Evolutionary conservation across 2,797 vertebrate genomes (phyloP).

Genomic region (Anniella stebbinsi): DNA sequence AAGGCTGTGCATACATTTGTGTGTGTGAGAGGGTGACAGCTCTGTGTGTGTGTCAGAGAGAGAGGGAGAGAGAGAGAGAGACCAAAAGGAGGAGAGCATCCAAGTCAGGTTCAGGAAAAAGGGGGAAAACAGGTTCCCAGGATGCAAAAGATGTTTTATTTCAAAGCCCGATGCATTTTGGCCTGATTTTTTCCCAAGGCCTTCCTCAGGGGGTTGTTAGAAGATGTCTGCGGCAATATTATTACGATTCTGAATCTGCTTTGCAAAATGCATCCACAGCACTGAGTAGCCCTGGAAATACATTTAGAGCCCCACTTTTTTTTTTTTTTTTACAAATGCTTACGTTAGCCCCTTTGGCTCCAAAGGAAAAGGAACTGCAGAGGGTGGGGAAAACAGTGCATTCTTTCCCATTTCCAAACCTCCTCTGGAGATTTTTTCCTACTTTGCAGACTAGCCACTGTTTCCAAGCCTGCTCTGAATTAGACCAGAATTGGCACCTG

Average conservation of each 20-base stretch:
- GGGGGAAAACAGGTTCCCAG: no score
- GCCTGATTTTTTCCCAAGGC: no score
- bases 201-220: no score
- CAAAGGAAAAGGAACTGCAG: not conserved
- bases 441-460: not conserved
- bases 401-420: not conserved
- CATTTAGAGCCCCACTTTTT: not conserved
- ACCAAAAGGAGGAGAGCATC: no score
- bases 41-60: not conserved
- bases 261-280: no score
- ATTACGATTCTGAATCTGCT: not conserved
- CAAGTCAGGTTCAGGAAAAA: no score
- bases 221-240: no score
- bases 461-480: not conserved
- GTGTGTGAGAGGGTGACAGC: no score
- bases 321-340: not conserved
- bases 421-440: not conserved
- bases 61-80: not conserved
- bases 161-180: no score
- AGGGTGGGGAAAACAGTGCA: no score
- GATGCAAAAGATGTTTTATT: no score
- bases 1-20: no score
- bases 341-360: not conserved
- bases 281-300: not conserved
- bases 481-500: not conserved